These are phyloP conservation scores for Papilio elwesi DNA, from an alignment of 2,888 invertebrate species.

Conservation along the genomic window DNA sequence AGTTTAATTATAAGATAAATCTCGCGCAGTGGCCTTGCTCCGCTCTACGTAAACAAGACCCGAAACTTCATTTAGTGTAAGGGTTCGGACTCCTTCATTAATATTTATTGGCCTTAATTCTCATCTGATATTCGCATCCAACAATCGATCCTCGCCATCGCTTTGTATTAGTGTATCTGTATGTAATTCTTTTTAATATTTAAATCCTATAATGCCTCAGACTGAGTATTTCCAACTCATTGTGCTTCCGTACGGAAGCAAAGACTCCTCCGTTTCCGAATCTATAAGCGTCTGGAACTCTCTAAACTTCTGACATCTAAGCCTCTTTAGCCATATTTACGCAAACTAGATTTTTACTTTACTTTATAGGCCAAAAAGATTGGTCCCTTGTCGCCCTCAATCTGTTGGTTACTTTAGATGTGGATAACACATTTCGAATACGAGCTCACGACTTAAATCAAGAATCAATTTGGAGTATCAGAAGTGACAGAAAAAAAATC, in stretches of 20 bases:
- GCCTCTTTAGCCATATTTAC: background rate
- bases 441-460: too few species aligned
- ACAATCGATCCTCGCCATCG: conserved; percentile 5
- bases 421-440: too few species aligned
- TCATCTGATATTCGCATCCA: conserved; percentile 23
- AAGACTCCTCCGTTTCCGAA: too few species aligned
- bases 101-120: conserved; percentile 36
- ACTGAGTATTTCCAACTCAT: too few species aligned
- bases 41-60: conserved; percentile 31
- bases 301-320: background rate
- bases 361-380: too few species aligned
- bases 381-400: too few species aligned
- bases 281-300: background rate
- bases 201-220: too few species aligned
- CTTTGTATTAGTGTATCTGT: background rate
- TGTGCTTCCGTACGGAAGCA: too few species aligned
- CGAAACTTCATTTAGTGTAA: conserved; percentile 37
- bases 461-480: too few species aligned
- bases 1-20: conserved; percentile 37
- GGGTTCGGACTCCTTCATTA: conserved; percentile 34
- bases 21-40: conserved; percentile 24
- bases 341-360: too few species aligned
- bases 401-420: too few species aligned
- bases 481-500: too few species aligned
- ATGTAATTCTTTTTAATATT: background rate